Evolutionary conservation across 2,888 invertebrate species (phyloP).

Genomic region (Julus scandinavius): DNA sequence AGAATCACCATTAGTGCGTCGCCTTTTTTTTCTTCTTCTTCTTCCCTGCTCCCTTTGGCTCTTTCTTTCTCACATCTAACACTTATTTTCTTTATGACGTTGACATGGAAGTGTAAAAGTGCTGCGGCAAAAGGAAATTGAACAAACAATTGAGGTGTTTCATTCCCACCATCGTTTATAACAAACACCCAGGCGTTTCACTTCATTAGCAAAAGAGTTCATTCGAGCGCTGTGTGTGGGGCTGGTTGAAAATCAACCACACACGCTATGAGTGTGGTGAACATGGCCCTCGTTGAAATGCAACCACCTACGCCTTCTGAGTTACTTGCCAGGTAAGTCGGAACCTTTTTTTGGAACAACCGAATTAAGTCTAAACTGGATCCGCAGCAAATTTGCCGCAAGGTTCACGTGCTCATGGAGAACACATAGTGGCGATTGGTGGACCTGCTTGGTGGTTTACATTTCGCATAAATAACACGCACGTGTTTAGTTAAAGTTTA

Average conservation of each 20-base stretch:
- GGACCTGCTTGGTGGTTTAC: conserved; percentile 10
- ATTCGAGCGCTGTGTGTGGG: not conserved
- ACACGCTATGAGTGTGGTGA: conserved; percentile 32
- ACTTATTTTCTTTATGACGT: conserved; percentile 37
- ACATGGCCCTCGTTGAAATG: conserved; percentile 55
- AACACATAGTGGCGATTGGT: not conserved
- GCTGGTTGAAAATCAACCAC: not conserved
- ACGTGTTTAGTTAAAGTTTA: conserved; percentile 20
- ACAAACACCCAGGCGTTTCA: not conserved
- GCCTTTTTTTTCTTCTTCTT: not conserved
- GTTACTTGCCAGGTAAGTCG: conserved; percentile 50
- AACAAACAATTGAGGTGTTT: conserved; percentile 45
- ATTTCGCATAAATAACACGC: not conserved
- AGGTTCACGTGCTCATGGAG: not conserved
- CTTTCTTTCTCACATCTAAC: not conserved
- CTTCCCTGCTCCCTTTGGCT: not conserved
- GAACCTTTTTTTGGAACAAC: not conserved
- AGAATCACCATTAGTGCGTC: conserved; percentile 14
- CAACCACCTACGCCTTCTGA: conserved; percentile 50
- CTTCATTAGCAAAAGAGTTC: not conserved
- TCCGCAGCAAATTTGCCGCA: not conserved
- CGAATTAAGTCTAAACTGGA: not conserved
- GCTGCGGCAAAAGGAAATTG: conserved; percentile 11
- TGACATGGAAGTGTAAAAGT: conserved; percentile 40
- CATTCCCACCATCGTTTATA: not conserved